Evolutionary conservation across 92 coral and sea anemone species (phyloP).

Genomic region (Parazoanthus darwini): DNA sequence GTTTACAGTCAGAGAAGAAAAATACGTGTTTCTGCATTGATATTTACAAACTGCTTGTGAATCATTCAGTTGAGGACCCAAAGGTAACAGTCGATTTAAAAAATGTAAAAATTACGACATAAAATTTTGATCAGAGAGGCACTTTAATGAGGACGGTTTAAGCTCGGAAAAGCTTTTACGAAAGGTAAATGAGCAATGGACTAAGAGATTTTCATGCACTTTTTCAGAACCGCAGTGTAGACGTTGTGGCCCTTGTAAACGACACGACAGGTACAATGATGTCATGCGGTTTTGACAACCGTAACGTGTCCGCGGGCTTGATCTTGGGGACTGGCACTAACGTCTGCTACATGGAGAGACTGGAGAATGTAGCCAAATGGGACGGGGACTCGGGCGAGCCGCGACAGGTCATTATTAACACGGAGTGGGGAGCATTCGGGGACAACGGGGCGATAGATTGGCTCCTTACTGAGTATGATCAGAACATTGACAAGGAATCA

Average conservation of each 20-base stretch:
- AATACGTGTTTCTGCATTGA: too few relatives aligned
- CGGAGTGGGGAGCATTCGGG: slow-evolving; percentile 99
- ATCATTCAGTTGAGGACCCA: too few relatives aligned
- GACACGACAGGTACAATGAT: slow-evolving; percentile 99
- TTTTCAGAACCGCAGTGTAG: slow-evolving; percentile 63
- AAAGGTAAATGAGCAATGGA: too few relatives aligned
- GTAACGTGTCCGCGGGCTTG: slow-evolving; percentile 84
- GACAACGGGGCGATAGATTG: slow-evolving; percentile 85
- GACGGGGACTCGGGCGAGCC: slow-evolving; percentile 74
- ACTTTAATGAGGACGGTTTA: too few relatives aligned
- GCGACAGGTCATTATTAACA: slow-evolving; percentile 90
- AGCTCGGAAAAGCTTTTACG: too few relatives aligned
- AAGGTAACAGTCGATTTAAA: too few relatives aligned
- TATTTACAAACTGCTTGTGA: too few relatives aligned
- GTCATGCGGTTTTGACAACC: slow-evolving; percentile 92
- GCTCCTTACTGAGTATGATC: slow-evolving; percentile 83
- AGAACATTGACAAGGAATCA: slow-evolving; percentile 80
- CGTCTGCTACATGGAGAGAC: slow-evolving; percentile 93
- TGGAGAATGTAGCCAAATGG: slow-evolving; percentile 90
- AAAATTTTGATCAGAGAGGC: too few relatives aligned
- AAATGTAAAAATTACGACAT: too few relatives aligned
- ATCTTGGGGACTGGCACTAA: slow-evolving; percentile 98
- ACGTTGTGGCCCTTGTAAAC: slow-evolving; percentile 90
- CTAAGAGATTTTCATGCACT: background rate
- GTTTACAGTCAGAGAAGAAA: too few relatives aligned